phyloP scores from a whole-genome alignment of 2,113 vertebrate genomes.

The Tupaia chinensis region DNA sequence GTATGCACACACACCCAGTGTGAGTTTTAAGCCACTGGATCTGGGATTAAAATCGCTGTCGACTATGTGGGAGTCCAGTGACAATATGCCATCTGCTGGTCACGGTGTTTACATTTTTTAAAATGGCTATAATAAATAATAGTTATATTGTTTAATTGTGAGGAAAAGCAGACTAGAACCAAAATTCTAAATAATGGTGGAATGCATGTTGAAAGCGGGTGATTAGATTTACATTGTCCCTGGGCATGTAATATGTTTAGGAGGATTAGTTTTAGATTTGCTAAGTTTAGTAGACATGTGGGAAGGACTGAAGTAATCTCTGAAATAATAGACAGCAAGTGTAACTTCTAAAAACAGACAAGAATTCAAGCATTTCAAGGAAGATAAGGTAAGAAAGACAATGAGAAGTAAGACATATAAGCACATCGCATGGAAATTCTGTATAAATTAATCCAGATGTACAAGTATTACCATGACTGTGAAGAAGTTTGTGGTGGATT shows the following conservation, averaged over 20 bases:
- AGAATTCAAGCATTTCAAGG: conserved; percentile 9
- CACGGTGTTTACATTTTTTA: no score
- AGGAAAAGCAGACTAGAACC: not conserved
- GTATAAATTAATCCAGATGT: not conserved
- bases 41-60: no score
- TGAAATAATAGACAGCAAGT: not conserved
- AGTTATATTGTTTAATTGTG: not conserved
- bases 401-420: not conserved
- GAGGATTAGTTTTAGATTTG: not conserved
- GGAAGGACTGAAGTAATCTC: not conserved
- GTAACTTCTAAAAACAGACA: not conserved
- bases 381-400: not conserved
- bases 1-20: no score
- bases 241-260: not conserved
- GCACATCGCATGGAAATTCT: not conserved
- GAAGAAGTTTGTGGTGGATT: not conserved
- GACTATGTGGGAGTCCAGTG: no score
- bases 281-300: not conserved
- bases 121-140: not conserved
- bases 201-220: not conserved
- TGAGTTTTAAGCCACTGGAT: no score
- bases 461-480: not conserved
- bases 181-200: not conserved
- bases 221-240: not conserved
- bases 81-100: no score